A percentile compares a stretch with the other conserved stretches of the same genome.
Conservation (phyloP, 2,113 vertebrate species). For the Hassar affinis region DNA sequence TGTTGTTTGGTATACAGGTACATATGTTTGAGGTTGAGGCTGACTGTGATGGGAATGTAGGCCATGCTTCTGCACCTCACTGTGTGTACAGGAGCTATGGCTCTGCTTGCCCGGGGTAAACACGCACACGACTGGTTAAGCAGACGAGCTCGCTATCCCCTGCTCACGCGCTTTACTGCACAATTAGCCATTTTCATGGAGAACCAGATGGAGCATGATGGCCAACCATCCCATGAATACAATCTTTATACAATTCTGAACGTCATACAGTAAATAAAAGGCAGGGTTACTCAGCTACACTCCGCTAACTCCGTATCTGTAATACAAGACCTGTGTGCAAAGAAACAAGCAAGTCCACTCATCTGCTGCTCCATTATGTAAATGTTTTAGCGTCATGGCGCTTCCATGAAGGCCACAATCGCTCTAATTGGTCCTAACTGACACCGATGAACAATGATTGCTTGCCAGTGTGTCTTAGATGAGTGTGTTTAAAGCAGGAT, state of each 20-base stretch:
- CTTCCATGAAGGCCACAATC: constrained; percentile 51
- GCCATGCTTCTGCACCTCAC: constrained; percentile 35
- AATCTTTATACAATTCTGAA: neutral
- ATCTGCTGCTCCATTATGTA: constrained; percentile 45
- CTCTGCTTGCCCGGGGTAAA: constrained; percentile 26
- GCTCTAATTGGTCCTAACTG: constrained; percentile 72
- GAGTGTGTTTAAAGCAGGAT: constrained; percentile 19
- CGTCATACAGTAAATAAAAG: neutral
- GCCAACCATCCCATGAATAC: constrained; percentile 25
- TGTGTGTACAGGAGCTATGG: constrained; percentile 35
- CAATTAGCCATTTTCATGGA: constrained; percentile 68
- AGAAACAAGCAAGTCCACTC: constrained; percentile 45
- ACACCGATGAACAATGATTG: constrained; percentile 70
- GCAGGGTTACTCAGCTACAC: neutral
- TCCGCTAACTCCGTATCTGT: neutral
- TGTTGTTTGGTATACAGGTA: too few species aligned
- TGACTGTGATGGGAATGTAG: constrained; percentile 46
- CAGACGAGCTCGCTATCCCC: constrained; percentile 67
- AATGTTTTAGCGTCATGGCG: constrained; percentile 64
- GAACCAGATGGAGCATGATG: constrained; percentile 50
- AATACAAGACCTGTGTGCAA: constrained; percentile 6
- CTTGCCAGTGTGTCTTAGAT: constrained; percentile 58
- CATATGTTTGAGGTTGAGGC: too few species aligned
- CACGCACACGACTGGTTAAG: constrained; percentile 68
- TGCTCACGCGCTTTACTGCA: constrained; percentile 74